These are phyloP conservation scores for Drosophila mettleri DNA, from an alignment of 2,888 invertebrate genomes.

Conservation along the genomic window DNA sequence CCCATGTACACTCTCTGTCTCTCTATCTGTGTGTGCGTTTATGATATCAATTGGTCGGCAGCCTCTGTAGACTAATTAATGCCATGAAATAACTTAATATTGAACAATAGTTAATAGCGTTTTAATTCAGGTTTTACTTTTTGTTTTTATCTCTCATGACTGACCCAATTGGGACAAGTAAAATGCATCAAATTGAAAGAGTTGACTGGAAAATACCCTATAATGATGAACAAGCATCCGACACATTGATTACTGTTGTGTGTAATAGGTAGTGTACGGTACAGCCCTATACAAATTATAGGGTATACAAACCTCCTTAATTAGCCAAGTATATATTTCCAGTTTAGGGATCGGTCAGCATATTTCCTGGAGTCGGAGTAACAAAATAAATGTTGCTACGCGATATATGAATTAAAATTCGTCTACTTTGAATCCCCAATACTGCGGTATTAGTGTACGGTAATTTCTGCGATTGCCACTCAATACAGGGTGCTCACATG, in stretches of 20 bases:
- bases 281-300: not conserved
- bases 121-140: conserved; percentile 63
- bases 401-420: not conserved
- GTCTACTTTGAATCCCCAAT: not conserved
- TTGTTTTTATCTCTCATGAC: conserved; percentile 51
- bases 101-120: conserved; percentile 75
- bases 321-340: no score
- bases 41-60: conserved; percentile 66
- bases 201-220: conserved; percentile 23
- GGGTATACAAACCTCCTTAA: no score
- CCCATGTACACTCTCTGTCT: conserved; percentile 39
- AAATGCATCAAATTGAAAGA: not conserved
- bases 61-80: conserved; percentile 61
- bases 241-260: not conserved
- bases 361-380: not conserved
- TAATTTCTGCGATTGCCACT: not conserved
- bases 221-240: not conserved
- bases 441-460: not conserved
- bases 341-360: not conserved
- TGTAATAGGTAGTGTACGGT: not conserved
- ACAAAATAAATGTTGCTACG: not conserved
- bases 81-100: conserved; percentile 77
- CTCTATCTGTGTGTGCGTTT: conserved; percentile 16
- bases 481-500: conserved; percentile 28
- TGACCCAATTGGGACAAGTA: conserved; percentile 64